Percentiles rank a stretch among this genome's conserved stretches.
Conservation (phyloP, 2,113 vertebrate genomes). For the Pseudonaja textilis region DNA sequence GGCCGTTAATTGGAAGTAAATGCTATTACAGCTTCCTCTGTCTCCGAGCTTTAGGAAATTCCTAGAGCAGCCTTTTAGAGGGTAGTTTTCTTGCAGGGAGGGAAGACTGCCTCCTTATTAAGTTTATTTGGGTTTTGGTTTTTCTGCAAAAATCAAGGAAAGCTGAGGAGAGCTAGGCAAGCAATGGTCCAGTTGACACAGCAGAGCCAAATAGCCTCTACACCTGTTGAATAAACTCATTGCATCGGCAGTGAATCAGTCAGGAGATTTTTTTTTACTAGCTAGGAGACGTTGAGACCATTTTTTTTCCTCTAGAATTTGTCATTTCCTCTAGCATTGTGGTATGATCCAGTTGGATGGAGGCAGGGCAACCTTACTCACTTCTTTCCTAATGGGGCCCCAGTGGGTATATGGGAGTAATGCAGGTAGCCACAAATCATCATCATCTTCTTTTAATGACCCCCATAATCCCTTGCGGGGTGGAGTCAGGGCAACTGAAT, state of each 20-base stretch:
- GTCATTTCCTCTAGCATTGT: not conserved
- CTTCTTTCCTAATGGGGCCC: not conserved
- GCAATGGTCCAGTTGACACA: not conserved
- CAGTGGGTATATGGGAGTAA: not conserved
- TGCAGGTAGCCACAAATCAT: not conserved
- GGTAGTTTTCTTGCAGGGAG: not conserved
- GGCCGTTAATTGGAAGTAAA: not conserved
- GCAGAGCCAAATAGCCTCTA: not conserved
- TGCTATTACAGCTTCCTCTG: not conserved
- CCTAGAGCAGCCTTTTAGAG: not conserved
- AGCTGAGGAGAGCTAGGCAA: not conserved
- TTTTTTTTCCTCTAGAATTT: not conserved
- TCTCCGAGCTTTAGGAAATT: not conserved
- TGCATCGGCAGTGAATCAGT: not conserved
- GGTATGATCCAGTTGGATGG: not conserved
- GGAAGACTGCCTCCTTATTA: not conserved
- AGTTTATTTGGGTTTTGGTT: not conserved
- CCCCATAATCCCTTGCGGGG: too few relatives aligned
- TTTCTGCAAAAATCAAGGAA: not conserved
- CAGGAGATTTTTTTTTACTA: not conserved
- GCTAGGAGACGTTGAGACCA: not conserved
- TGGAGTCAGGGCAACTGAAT: too few relatives aligned
- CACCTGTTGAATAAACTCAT: not conserved
- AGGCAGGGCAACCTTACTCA: not conserved
- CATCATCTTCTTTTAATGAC: too few relatives aligned